Conservation (phyloP, 2,888 invertebrate species). For the Cacoxenus indagator region DNA sequence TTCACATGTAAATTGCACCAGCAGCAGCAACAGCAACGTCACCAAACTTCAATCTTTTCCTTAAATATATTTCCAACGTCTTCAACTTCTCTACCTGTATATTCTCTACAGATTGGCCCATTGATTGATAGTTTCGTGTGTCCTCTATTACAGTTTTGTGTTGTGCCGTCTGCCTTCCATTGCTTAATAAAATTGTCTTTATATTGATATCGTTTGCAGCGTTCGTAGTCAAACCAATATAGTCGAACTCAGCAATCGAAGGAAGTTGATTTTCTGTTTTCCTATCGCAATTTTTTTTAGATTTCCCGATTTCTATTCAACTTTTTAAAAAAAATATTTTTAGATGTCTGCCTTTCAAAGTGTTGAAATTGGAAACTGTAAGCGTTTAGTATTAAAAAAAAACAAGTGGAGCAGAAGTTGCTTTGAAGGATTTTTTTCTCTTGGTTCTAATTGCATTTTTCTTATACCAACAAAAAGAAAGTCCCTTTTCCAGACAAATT, state of each 20-base stretch:
- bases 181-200: slow-evolving; percentile 3
- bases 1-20: slow-evolving; percentile 6
- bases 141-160: slow-evolving; percentile 9
- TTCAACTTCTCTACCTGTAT: background rate
- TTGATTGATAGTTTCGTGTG: background rate
- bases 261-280: background rate
- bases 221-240: background rate
- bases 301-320: background rate
- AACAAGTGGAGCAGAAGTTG: too few species aligned
- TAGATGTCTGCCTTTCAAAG: too few species aligned
- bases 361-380: too few species aligned
- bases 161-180: background rate
- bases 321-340: slow-evolving; percentile 5
- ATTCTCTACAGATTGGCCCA: background rate
- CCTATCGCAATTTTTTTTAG: background rate
- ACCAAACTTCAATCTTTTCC: slow-evolving; percentile 21
- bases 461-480: too few species aligned
- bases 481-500: too few species aligned
- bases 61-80: slow-evolving; percentile 29
- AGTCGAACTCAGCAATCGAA: background rate
- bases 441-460: too few species aligned
- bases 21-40: background rate
- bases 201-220: background rate
- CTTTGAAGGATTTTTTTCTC: too few species aligned
- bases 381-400: too few species aligned